Conservation (phyloP, 1,140 invertebrate species). For the Eulimnadia texana region DNA sequence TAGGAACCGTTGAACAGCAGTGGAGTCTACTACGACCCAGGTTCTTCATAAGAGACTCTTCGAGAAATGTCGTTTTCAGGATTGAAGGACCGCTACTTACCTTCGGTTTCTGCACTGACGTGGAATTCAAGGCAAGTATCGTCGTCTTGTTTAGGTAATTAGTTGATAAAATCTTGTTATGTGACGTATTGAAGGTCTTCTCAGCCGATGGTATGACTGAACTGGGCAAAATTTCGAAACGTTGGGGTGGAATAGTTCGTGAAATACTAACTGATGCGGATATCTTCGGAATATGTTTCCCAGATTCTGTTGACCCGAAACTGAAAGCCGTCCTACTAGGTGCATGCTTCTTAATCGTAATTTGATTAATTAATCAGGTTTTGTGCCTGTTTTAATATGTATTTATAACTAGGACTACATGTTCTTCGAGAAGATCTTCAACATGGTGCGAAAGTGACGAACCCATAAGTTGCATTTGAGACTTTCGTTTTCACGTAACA, state of each 20-base stretch:
- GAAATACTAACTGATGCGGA: constrained; percentile 35
- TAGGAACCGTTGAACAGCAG: constrained; percentile 68
- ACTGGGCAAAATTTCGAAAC: constrained; percentile 32
- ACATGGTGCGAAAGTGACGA: too few relatives aligned
- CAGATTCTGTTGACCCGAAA: constrained; percentile 31
- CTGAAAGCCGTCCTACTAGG: constrained; percentile 33
- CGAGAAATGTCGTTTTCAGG: constrained; percentile 55
- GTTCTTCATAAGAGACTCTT: constrained; percentile 61
- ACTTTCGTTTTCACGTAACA: too few relatives aligned
- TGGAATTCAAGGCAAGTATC: constrained; percentile 43
- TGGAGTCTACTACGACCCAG: constrained; percentile 65
- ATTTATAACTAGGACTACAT: not conserved
- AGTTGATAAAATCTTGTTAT: not conserved
- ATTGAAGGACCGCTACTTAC: constrained; percentile 76
- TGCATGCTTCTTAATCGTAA: constrained; percentile 33
- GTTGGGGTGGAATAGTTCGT: constrained; percentile 31
- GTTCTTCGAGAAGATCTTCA: not conserved
- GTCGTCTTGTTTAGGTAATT: not conserved
- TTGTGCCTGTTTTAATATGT: not conserved
- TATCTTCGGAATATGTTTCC: constrained; percentile 31
- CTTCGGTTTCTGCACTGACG: constrained; percentile 61
- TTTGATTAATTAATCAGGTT: not conserved
- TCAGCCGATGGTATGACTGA: constrained; percentile 23
- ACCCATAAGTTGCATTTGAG: too few relatives aligned
- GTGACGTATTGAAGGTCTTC: constrained; percentile 16